Percentiles rank a stretch among this genome's conserved stretches.
Conservation (phyloP, 2,797 vertebrate genomes). For the Sus cebifrons region DNA sequence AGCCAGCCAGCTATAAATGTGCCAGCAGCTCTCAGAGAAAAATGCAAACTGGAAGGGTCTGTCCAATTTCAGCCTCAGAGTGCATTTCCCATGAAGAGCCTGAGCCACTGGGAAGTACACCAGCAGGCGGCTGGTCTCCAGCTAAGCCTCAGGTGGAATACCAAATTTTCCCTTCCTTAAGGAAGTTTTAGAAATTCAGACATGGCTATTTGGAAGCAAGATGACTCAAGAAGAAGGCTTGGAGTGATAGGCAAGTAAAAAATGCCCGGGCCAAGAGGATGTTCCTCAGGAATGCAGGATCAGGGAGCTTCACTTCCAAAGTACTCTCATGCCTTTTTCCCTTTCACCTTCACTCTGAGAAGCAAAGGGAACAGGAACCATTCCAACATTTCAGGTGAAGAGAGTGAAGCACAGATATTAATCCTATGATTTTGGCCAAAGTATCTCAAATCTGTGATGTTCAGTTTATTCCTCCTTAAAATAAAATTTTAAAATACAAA, state of each 20-base stretch:
- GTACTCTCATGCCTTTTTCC: background rate
- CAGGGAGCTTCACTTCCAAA: background rate
- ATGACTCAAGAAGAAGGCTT: slow-evolving; percentile 50
- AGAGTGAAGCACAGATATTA: background rate
- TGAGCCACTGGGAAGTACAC: slow-evolving; percentile 17
- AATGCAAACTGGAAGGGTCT: slow-evolving; percentile 44
- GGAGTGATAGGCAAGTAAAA: background rate
- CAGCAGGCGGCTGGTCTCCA: background rate
- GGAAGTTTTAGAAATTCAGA: slow-evolving; percentile 13
- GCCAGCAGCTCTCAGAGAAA: slow-evolving; percentile 2
- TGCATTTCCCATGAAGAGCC: background rate
- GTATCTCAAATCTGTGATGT: background rate
- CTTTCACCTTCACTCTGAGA: background rate
- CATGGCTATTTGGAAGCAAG: background rate
- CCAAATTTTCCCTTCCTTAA: slow-evolving; percentile 35
- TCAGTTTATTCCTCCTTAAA: slow-evolving; percentile 28
- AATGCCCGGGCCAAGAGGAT: background rate
- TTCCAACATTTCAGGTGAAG: background rate
- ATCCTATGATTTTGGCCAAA: background rate
- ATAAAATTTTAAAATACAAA: background rate
- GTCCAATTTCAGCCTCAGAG: background rate
- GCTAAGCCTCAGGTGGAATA: background rate
- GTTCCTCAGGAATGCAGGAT: background rate
- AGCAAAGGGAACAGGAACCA: background rate
- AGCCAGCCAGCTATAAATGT: slow-evolving; percentile 65